Base-by-base conservation (phyloP, 2,797 vertebrate genomes). In the Avahi laniger region DNA sequence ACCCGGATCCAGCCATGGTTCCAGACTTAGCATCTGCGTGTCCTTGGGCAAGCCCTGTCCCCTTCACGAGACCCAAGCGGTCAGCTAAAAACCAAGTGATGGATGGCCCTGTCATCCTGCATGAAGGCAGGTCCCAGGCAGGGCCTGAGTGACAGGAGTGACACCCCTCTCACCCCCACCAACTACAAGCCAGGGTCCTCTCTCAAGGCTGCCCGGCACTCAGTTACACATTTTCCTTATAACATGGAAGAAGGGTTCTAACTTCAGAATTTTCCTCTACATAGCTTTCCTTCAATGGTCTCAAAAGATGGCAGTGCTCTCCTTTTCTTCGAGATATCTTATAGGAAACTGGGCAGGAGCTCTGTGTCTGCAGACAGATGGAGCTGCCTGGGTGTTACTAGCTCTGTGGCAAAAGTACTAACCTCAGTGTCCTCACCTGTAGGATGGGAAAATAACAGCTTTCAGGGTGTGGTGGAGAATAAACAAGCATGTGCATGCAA, bases 131-230 rank as follows among this genome's bases (percentile, higher is more conserved):
- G 41, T 50, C 65, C 30, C 15, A 12, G 43, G 11, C 33, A n/a
- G 26, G 43, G 41, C 48, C 57, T n/a, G 14, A 17, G 38, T 13
- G 26, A 28, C 59, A 15, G 41, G 48, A 48, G 10, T n/a, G 59
- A 35, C 1, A 4, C 9, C 9, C 43, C 9, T 12, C 50, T 3
- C 2, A 2, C 5, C 13, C 30, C 14, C 6, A 7, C 50, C 30
- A 35, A 14, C 24, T 57, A 11, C 0, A 76, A 78, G 28, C 33
- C 43, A 43, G 4, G 0, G 17, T 33, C 28, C 43, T 79, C 6
- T 52, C 52, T 92, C 30, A 33, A 41, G 33, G 3, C 67, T 79
- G 7, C 13, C 85, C 67, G 69, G n/a, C 15, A 35, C 18, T 26
- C 65, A 54, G 10, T 38, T 12, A 50, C 30, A 52, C 3, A 5